Evolutionary conservation across 1,140 invertebrate species (phyloP), one percentile per base, ranked within the genome.

Genomic region (Euglossa dilemma): DNA sequence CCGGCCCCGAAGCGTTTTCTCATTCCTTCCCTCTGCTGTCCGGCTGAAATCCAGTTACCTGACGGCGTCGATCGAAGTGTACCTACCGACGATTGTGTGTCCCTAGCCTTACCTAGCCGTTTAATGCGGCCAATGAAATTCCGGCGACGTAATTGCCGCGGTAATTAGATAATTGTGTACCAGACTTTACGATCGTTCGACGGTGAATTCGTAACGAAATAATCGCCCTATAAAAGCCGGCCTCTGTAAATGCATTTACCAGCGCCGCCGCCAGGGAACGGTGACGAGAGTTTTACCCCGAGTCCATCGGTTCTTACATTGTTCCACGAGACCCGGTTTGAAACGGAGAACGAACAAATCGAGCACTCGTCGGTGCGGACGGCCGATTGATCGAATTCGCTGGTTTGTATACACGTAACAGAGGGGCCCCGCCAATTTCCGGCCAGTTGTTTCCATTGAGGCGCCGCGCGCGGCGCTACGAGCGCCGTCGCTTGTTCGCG

Each of bases 151-250:
- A 84, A 84, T 84, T 84, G 82, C 69, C 57, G 66, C 54, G 76
- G 76, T 84, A 84, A 84, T 84, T 72, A 80, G 54, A 80, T 84
- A 84, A 84, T 80, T 80, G 76, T 57, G 69, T 66, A 47, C 66
- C 72, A 70, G 82, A 72, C 76, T 80, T 80, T 80, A 73, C 82
- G 82, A 71, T 64, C 81, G 59, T 11, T 66, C 66, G 52, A 75
- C 74, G 67, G 54, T 63, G 75, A 83, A 84, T 84, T 84, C 76
- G 82, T 80, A 80, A 84, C 76, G 76, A 69, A 80, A 80, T 84
- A 79, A 83, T 77, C 73, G 81, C 45, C 36, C 47, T 77, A 78
- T 83, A 83, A 83, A 83, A 77, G 81, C 56, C 56, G n/a, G 36
- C 36, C 36, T 25, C 54, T 23, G 64, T 25, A 70, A 77, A 76